Percentiles rank a stretch among this genome's conserved stretches.
Conservation (phyloP, 2,113 vertebrate genomes). For the Podarcis raffonei region DNA sequence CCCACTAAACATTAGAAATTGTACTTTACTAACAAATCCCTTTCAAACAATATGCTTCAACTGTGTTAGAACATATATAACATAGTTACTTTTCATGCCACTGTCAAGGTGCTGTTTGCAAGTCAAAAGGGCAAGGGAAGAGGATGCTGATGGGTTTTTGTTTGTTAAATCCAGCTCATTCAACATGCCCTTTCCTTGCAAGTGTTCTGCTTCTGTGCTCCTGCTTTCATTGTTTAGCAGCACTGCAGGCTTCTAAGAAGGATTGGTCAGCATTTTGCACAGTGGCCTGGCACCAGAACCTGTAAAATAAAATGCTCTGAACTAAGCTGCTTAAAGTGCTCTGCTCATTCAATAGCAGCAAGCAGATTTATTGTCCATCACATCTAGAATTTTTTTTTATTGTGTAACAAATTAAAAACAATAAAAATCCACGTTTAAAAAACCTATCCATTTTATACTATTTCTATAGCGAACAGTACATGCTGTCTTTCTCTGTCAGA, state of each 20-base stretch:
- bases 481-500: background rate
- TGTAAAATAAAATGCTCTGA: slow-evolving; percentile 38
- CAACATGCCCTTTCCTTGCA: slow-evolving; percentile 7
- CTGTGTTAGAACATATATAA: background rate
- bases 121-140: background rate
- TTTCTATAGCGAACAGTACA: background rate
- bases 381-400: no score
- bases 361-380: slow-evolving; percentile 26
- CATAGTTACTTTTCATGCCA: background rate
- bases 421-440: background rate
- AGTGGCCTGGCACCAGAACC: slow-evolving; percentile 35
- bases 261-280: slow-evolving; percentile 36
- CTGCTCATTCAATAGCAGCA: slow-evolving; percentile 35
- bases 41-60: background rate
- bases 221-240: slow-evolving; percentile 39
- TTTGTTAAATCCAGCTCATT: slow-evolving; percentile 4
- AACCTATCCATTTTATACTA: background rate
- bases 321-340: slow-evolving; percentile 45
- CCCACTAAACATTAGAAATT: background rate
- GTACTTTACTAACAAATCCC: background rate
- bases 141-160: background rate
- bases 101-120: background rate
- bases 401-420: background rate
- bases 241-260: slow-evolving; percentile 28
- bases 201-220: slow-evolving; percentile 25